phyloP scores from a whole-genome alignment of 2,113 vertebrate species.

The Bubo scandiacus region DNA sequence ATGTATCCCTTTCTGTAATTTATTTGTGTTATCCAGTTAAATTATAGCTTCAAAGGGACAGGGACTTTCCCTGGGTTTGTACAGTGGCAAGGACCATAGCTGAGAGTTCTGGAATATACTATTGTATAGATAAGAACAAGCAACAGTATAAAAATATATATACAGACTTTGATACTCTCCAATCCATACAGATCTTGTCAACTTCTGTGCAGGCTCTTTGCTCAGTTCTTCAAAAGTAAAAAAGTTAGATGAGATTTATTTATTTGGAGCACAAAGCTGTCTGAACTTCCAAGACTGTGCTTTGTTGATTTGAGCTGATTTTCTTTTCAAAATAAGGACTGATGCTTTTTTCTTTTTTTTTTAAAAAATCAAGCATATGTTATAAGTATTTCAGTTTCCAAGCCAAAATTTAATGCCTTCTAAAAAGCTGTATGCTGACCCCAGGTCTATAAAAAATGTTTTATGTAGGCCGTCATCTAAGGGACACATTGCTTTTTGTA shows the following conservation, averaged over 20 bases:
- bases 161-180: background rate
- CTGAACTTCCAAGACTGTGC: background rate
- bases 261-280: background rate
- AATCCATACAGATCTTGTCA: background rate
- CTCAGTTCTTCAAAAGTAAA: slow-evolving; percentile 1
- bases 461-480: slow-evolving; percentile 62
- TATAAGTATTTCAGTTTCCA: slow-evolving; percentile 8
- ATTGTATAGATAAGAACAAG: background rate
- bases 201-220: background rate
- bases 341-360: background rate
- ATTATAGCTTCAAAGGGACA: background rate
- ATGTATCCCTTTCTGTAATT: background rate
- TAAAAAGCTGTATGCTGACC: slow-evolving; percentile 47
- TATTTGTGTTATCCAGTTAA: background rate
- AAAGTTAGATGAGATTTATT: background rate
- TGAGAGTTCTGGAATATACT: background rate
- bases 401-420: slow-evolving; percentile 50
- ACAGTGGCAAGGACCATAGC: background rate
- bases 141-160: background rate
- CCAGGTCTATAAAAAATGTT: slow-evolving; percentile 54
- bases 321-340: background rate
- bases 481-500: slow-evolving; percentile 58
- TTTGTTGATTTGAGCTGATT: background rate
- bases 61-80: background rate
- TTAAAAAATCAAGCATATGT: background rate